phyloP scores from a whole-genome alignment of 2,797 vertebrate species.

The Arctocebus calabarensis region DNA sequence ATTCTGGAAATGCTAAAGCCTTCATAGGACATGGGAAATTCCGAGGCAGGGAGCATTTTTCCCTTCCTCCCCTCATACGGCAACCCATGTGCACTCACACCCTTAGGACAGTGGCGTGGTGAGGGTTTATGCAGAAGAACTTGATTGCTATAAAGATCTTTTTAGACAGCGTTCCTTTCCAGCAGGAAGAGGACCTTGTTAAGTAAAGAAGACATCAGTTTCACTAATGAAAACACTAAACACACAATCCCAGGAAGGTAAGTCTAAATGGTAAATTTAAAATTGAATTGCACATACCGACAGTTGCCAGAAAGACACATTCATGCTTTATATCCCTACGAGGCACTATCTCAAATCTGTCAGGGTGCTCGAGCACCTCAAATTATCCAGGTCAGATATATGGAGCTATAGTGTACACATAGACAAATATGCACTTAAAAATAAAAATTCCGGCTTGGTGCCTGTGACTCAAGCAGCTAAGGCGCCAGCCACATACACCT shows the following conservation, averaged over 20 bases:
- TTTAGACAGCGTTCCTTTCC: background rate
- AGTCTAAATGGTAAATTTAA: background rate
- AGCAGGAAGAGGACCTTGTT: background rate
- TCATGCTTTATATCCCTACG: background rate
- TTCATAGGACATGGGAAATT: background rate
- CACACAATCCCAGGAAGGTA: background rate
- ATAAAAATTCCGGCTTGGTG: background rate
- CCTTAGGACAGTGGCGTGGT: rapidly evolving
- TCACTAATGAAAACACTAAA: background rate
- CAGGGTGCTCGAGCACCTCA: background rate
- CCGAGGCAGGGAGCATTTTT: background rate
- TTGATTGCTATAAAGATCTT: background rate
- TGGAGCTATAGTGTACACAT: background rate
- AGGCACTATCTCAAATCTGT: too few species aligned
- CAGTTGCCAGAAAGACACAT: background rate
- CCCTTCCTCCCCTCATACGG: background rate
- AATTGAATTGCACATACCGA: background rate
- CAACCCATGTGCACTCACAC: rapidly evolving
- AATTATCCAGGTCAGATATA: background rate
- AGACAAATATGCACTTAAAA: background rate
- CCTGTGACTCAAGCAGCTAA: too few species aligned
- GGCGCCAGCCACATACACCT: too few species aligned
- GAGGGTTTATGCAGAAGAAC: rapidly evolving
- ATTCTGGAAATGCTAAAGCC: background rate
- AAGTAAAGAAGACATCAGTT: background rate